A percentile compares a stretch with the other conserved stretches of the same genome.
phyloP scores from a whole-genome alignment of 2,888 invertebrate species.

The Stictocephala bisonia region DNA sequence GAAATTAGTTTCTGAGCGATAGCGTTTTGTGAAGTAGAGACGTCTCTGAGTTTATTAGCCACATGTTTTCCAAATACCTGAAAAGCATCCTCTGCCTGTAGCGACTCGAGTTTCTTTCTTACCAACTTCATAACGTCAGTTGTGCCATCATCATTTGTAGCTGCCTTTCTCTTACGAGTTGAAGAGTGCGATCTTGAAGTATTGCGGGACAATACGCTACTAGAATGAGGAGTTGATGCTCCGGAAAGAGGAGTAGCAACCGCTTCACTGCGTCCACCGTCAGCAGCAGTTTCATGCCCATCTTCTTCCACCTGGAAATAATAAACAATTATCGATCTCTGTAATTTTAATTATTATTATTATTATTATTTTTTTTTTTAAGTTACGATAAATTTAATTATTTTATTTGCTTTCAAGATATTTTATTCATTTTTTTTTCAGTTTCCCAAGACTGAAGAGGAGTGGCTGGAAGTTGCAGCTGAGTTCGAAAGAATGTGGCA shows the following conservation, averaged over 20 bases:
- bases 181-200: conserved; percentile 39
- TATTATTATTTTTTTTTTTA: too few relatives aligned
- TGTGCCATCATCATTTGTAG: conserved; percentile 54
- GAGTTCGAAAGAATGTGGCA: conserved; percentile 55
- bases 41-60: too few relatives aligned
- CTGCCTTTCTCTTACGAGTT: conserved; percentile 48
- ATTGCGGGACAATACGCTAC: conserved; percentile 32
- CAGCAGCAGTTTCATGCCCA: conserved; percentile 48
- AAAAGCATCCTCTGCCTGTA: too few relatives aligned
- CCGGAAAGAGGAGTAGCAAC: conserved; percentile 37
- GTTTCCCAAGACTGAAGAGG: conserved; percentile 48
- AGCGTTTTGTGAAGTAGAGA: too few relatives aligned
- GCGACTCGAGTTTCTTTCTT: too few relatives aligned
- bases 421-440: conserved; percentile 30
- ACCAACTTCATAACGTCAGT: conserved; percentile 50
- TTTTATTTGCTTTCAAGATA: background rate
- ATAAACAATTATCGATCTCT: too few relatives aligned
- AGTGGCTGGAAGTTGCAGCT: conserved; percentile 48
- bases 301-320: conserved; percentile 48
- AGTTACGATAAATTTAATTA: too few relatives aligned
- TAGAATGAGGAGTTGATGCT: conserved; percentile 35
- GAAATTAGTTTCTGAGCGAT: too few relatives aligned
- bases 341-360: too few relatives aligned
- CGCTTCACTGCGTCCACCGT: conserved; percentile 45
- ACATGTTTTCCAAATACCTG: too few relatives aligned